These are phyloP conservation scores for Aix galericulata DNA, from an alignment of 2,113 vertebrate genomes.

Conservation along the genomic window DNA sequence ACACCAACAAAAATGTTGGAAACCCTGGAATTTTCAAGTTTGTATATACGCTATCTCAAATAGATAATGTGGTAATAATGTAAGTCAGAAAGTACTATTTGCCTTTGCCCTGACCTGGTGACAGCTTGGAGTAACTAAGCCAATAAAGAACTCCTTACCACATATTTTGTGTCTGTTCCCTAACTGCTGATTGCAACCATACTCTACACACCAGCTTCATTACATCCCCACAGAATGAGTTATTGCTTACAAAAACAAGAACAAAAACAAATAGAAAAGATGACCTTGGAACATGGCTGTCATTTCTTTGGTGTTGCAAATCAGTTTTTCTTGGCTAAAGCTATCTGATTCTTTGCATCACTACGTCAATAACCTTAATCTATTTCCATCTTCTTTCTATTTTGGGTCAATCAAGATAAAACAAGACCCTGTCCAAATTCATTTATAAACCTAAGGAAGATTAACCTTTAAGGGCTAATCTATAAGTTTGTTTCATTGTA, in stretches of 20 bases:
- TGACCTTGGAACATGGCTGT: not conserved
- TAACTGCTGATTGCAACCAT: not conserved
- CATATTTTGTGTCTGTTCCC: not conserved
- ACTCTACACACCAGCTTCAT: not conserved
- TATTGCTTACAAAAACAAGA: not conserved
- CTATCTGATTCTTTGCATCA: not conserved
- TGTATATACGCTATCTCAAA: not conserved
- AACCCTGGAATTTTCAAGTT: not conserved
- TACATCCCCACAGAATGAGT: not conserved
- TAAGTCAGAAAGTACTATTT: not conserved
- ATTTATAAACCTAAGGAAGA: constrained; percentile 32
- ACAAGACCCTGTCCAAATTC: constrained; percentile 15
- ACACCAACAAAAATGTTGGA: too few species aligned
- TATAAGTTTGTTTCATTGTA: not conserved
- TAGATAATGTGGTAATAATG: not conserved
- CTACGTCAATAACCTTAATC: not conserved
- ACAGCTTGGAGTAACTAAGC: not conserved
- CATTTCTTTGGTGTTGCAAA: not conserved
- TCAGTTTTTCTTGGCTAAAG: not conserved
- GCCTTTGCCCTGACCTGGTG: not conserved
- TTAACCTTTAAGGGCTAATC: constrained; percentile 11
- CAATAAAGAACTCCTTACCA: not conserved
- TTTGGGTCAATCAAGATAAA: constrained; percentile 10
- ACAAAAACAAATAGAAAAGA: not conserved
- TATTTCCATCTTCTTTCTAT: not conserved